Evolutionary conservation across 2,888 invertebrate genomes (phyloP), one percentile per base, ranked within the genome.

Genomic region (Branchellion lobata): DNA sequence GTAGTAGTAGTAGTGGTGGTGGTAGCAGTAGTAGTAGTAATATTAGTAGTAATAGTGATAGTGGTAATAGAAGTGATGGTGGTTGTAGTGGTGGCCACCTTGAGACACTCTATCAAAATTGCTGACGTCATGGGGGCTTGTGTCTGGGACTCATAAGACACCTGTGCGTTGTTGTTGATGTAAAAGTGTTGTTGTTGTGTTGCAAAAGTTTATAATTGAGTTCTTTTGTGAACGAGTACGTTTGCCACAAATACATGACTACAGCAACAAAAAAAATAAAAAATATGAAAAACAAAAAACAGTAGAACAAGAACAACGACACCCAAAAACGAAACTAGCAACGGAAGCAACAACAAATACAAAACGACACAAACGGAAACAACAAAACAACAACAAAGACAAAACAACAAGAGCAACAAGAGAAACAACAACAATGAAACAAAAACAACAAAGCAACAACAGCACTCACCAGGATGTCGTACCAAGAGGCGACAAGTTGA

Each of bases 401-500:
- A 74, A 5, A 47, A n/a, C n/a, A n/a, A n/a, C n/a, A n/a, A n/a
- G n/a, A n/a, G n/a, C 8, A 14, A 47, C 29, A 8, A 69, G 29
- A 69, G 8, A 40, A 21, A 40, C 24, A 74, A n/a, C 5, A 47
- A 47, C 11, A 5, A 18, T 2, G 36, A 34, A 72, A 33, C 34
- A 36, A 3, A 74, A 40, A 21, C 3, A n/a, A 74, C 27, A 47
- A n/a, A 31, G 11, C 34, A 71, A 71, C n/a, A n/a, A 34, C n/a
- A 71, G 14, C 21, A 83, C 88, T 86, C 84, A 90, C 90, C 86
- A 90, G 84, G 81, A 90, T 89, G 51, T 88, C 87, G 80, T 87
- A 88, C 90, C 90, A 90, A 27, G 90, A 89, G 81, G 89, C 88
- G 0, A 90, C 90, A 69, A 90, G 84, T 81, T 88, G 87, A 31